Evolutionary conservation across 2,797 vertebrate species (phyloP).

Genomic region (Myotis planiceps): DNA sequence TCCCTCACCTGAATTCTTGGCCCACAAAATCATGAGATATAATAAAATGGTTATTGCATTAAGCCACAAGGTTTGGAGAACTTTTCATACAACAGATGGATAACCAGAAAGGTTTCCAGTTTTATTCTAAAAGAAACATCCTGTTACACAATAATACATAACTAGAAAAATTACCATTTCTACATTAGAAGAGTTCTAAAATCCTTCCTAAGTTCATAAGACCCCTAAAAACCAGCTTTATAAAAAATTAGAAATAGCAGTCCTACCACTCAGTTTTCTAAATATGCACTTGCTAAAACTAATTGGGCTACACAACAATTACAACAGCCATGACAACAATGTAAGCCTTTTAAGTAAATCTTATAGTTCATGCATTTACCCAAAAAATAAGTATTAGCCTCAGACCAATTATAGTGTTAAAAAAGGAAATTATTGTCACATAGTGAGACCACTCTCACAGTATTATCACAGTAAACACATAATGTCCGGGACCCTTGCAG

Average conservation of each 20-base stretch:
- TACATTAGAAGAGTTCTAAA: neutral
- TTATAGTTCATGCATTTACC: neutral
- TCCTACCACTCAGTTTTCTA: neutral
- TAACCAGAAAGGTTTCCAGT: neutral
- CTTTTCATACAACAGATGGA: neutral
- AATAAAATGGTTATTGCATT: neutral
- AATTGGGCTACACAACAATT: neutral
- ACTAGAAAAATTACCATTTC: neutral
- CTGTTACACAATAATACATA: neutral
- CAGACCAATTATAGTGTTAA: neutral
- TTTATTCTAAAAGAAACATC: neutral
- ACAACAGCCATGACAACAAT: neutral
- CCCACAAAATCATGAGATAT: neutral
- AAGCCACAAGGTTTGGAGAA: neutral
- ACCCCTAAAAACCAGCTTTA: neutral
- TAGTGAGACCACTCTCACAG: neutral
- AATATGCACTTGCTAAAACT: neutral
- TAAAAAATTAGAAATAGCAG: neutral
- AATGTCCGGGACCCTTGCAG: neutral
- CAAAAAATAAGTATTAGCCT: conserved; percentile 20
- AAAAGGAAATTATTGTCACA: neutral
- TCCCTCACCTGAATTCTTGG: neutral
- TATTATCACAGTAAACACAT: neutral
- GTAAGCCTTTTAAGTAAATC: conserved; percentile 27
- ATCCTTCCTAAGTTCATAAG: neutral